Base-by-base conservation (phyloP, 92 coral and sea anemone genomes). In the Montipora capitata region DNA sequence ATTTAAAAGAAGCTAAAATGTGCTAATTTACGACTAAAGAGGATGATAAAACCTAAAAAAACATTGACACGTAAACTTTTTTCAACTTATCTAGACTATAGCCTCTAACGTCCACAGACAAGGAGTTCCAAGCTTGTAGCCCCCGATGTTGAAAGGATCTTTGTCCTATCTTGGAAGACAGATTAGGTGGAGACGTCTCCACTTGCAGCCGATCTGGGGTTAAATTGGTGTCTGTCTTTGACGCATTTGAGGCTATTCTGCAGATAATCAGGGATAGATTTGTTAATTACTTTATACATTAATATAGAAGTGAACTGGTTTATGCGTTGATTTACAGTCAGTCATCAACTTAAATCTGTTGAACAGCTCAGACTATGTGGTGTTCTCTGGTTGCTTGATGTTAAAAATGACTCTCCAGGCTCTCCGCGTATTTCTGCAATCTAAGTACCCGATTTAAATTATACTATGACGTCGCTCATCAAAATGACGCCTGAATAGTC, bases 391-490 rank as follows among this genome's bases (percentile, higher is more conserved):
- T 40, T 4, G 52, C 59, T 73, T 73, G 63, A 12, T 57, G 10
- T 15, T 15, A 41, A 73, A 7, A 49, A 15, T 73, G 56, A 42
- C 78, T 41, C 78, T 0, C 20, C 20, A 18, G 20, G 20, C 20
- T 73, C 35, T 56, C 54, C 27, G 54, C 78, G 16, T 73, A 41
- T 49, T 73, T 73, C 78, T 41, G 78, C 10, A 73, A 49, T 73
- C 78, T 73, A 49, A 73, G 63, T 3, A 57, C 63, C 16, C 63
- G 16, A 57, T 57, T 57, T 57, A 57, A 57, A 57, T 57, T 57
- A 57, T 57, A 57, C 63, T 57, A 0, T 57, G 63, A 57, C 16
- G 63, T 57, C 63, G 3, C 4, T 12, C 78, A n/a, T 0, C 45
- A 59, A 43, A 42, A 39, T 17, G 35, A 39, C 10, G 56, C 54